Evolutionary conservation across 2,113 vertebrate genomes (phyloP).

Genomic region (Grallaria varia): DNA sequence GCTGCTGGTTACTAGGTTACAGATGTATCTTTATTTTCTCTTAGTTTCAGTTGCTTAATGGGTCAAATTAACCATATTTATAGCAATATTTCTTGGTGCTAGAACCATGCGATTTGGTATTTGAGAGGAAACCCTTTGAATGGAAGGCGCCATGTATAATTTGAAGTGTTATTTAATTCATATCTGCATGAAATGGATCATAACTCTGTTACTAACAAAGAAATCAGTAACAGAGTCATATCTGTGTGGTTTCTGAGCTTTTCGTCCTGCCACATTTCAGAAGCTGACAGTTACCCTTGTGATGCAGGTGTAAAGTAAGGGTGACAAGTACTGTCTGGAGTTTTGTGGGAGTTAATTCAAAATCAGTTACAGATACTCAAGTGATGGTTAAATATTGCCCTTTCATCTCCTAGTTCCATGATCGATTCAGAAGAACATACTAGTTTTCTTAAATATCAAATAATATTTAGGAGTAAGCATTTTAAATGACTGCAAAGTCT

Average conservation of each 20-base stretch:
- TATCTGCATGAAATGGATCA: background rate
- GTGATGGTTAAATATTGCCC: background rate
- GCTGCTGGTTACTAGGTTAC: background rate
- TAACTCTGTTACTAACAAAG: background rate
- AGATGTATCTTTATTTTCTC: background rate
- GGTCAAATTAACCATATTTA: background rate
- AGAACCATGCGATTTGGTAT: background rate
- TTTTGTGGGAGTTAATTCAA: background rate
- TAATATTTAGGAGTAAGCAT: slow-evolving; percentile 21
- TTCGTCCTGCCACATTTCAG: background rate
- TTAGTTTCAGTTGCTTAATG: background rate
- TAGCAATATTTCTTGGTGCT: background rate
- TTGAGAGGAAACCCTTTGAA: background rate
- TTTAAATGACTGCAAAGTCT: slow-evolving; percentile 63
- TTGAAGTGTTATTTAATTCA: background rate
- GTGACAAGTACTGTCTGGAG: background rate
- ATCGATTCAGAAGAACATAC: background rate
- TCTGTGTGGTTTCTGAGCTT: background rate
- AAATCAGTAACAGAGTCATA: background rate
- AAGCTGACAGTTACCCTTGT: background rate
- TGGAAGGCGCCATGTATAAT: background rate
- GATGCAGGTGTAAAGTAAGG: background rate
- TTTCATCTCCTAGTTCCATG: background rate
- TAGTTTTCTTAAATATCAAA: slow-evolving; percentile 44
- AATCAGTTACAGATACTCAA: background rate